Base-by-base conservation (phyloP, 2,797 vertebrate species). In the Manis pentadactyla region DNA sequence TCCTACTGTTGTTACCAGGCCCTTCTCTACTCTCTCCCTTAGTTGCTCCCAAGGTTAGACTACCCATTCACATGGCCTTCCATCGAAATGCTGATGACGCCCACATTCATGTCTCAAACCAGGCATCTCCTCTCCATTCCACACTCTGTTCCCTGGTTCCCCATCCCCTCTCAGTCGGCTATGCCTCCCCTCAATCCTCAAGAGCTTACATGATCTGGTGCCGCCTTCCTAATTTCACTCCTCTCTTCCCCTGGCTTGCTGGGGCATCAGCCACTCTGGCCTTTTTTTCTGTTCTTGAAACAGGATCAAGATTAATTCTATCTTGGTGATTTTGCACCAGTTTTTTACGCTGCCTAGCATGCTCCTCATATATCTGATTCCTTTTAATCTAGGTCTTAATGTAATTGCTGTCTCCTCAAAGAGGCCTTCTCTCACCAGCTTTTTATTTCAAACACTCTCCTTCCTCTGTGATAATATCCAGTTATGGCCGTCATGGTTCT, bases 371-470 rank as follows among this genome's bases (percentile, higher is more conserved):
- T 8, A 13, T 53, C 31, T 86, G 42, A 13, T 61, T 95, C 46
- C 37, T 78, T 90, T 88, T 63, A 82, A 88, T 88, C 17, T 51
- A 88, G 68, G 25, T 90, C 71, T 84, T 90, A 66, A 31, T 90
- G 49, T 87, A 87, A 93, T 57, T 51, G 63, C 49, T 91, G 27
- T 53, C 66, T 87, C 31, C 59, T 90, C 82, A 53, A 49, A 87
- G 75, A 79, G 53, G 17, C 25, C 55, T 83, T 78, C 57, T 66
- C 27, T 69, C 34, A 68, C 15, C 23, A 23, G 84, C 34, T 74
- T 93, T 90, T 79, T 82, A 55, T 93, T 89, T 94, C 64, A 94
- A 97, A 89, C 55, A 78, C n/a, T 57, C 21, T 57, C 61, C 46
- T 84, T 13, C 55, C 4, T 73, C 63, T n/a, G 14, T 34, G 46